Percentiles rank a stretch among this genome's conserved stretches.
Evolutionary conservation across 2,888 invertebrate species (phyloP).

Genomic region (Andrena bucephala): DNA sequence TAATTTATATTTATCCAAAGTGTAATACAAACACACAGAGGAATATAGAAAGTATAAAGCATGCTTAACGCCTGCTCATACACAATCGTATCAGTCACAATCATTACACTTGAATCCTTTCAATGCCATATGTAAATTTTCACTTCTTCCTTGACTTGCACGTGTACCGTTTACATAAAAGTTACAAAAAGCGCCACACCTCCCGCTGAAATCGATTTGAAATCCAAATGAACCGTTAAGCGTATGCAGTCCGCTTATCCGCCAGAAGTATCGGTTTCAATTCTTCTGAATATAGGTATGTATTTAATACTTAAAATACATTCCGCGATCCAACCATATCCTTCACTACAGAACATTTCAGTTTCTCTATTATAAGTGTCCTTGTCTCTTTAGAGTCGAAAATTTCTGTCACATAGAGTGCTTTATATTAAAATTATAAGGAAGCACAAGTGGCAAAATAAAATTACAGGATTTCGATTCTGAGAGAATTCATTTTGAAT

Average conservation of each 20-base stretch:
- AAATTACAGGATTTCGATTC: no score
- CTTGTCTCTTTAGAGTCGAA: no score
- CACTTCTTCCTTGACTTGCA: neutral
- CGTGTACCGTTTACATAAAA: neutral
- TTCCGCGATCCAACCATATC: no score
- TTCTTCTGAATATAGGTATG: neutral
- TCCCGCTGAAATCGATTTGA: slow-evolving; percentile 1
- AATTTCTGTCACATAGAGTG: no score
- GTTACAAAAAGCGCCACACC: neutral
- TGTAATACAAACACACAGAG: no score
- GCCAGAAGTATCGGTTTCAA: neutral
- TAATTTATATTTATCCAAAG: no score
- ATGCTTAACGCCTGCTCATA: neutral
- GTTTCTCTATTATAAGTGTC: no score
- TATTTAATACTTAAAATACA: no score
- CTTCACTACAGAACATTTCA: no score
- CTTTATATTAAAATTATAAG: no score
- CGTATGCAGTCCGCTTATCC: neutral
- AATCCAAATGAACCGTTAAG: neutral
- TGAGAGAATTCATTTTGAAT: no score
- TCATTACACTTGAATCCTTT: neutral
- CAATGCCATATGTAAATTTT: neutral
- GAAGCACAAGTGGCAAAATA: no score
- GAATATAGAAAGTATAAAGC: neutral
- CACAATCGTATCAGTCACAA: neutral